Percentiles rank a stretch among this genome's conserved stretches.
phyloP scores from a whole-genome alignment of 2,888 invertebrate genomes.

The Diarsia brunnea region DNA sequence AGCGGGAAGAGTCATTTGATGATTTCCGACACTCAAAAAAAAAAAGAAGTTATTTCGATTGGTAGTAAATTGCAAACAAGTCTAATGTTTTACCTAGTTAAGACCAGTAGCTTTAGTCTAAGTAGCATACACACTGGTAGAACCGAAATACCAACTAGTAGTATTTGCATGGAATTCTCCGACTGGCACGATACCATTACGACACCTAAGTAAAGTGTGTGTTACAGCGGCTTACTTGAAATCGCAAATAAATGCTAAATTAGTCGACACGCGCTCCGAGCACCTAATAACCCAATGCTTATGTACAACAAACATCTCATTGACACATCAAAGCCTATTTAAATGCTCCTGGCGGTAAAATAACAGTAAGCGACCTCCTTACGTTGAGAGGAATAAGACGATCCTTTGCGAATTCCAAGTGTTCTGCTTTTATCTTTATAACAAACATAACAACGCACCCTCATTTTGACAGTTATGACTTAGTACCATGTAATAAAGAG shows the following conservation, averaged over 20 bases:
- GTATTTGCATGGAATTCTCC: constrained; percentile 43
- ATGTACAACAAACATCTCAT: constrained; percentile 75
- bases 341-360: constrained; percentile 80
- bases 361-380: constrained; percentile 62
- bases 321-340: constrained; percentile 85
- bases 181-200: constrained; percentile 33
- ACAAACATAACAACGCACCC: neutral
- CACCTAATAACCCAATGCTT: constrained; percentile 64
- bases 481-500: neutral
- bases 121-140: neutral
- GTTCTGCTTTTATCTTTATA: constrained; percentile 2
- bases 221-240: constrained; percentile 5
- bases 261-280: constrained; percentile 27
- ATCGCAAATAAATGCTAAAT: constrained; percentile 48
- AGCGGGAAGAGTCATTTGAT: no score
- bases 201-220: constrained; percentile 18
- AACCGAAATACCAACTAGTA: constrained; percentile 38
- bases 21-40: no score
- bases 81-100: neutral
- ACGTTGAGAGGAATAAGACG: neutral
- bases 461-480: neutral
- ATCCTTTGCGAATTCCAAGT: constrained; percentile 1
- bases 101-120: neutral
- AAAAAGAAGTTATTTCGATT: neutral
- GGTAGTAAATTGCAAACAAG: neutral